Conservation (phyloP, 2,797 vertebrate species). For the Onychomys leucogaster region DNA sequence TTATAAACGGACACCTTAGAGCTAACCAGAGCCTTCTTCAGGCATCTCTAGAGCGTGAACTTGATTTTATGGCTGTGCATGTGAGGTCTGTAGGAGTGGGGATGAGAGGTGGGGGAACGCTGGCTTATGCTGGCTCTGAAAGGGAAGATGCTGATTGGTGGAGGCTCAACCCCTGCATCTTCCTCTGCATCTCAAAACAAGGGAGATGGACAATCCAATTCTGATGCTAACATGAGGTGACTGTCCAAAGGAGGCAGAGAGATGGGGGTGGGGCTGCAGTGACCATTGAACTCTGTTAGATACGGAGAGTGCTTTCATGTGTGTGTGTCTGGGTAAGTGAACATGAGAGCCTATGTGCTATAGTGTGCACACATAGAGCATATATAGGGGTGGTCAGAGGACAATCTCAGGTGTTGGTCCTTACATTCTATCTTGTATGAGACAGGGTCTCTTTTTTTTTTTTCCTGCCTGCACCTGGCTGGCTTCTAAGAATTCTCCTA, state of each 20-base stretch:
- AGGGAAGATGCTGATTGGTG: not conserved
- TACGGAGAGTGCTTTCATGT: not conserved
- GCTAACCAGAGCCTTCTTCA: conserved; percentile 9
- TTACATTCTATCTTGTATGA: not conserved
- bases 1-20: not conserved
- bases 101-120: too few species aligned
- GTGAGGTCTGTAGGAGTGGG: not conserved
- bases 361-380: not conserved
- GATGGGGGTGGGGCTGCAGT: not conserved
- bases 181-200: rapidly evolving
- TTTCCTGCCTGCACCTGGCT: not conserved
- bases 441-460: not conserved
- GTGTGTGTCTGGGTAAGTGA: not conserved
- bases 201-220: not conserved
- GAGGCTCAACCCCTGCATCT: not conserved
- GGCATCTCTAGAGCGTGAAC: not conserved
- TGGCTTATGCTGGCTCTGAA: not conserved
- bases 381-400: not conserved
- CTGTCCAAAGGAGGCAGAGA: not conserved
- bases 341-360: not conserved
- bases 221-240: rapidly evolving
- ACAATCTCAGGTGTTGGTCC: too few species aligned
- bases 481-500: not conserved
- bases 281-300: rapidly evolving
- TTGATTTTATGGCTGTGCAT: not conserved